Evolutionary conservation across 2,113 vertebrate genomes (phyloP).

Genomic region (Centropus bengalensis): DNA sequence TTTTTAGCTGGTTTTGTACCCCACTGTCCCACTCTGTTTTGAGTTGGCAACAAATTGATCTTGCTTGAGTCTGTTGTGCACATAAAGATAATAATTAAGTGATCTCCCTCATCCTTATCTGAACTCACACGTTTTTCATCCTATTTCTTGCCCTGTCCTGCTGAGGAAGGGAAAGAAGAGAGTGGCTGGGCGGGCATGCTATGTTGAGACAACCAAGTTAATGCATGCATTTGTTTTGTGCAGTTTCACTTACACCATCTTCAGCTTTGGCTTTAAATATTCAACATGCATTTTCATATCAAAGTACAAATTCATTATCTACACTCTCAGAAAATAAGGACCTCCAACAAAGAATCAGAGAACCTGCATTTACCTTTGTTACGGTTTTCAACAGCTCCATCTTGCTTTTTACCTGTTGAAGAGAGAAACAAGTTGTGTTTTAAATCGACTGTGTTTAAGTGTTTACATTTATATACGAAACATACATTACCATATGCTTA

Average conservation of each 20-base stretch:
- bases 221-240: background rate
- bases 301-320: background rate
- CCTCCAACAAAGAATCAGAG: background rate
- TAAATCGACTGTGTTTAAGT: background rate
- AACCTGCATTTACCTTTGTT: constrained; percentile 90
- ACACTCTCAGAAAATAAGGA: background rate
- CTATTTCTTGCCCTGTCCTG: background rate
- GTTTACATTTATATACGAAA: background rate
- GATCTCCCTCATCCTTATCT: background rate
- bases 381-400: constrained; percentile 92
- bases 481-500: background rate
- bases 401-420: constrained; percentile 93
- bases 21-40: background rate
- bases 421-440: constrained; percentile 39
- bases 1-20: background rate
- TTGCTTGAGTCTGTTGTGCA: background rate
- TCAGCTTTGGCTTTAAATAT: background rate
- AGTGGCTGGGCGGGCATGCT: background rate
- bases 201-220: background rate
- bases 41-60: background rate
- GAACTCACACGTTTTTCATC: background rate
- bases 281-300: background rate
- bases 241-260: background rate
- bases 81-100: background rate
- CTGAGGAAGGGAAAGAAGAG: background rate